Evolutionary conservation across 2,113 vertebrate genomes (phyloP).

Genomic region (Rutilus rutilus): DNA sequence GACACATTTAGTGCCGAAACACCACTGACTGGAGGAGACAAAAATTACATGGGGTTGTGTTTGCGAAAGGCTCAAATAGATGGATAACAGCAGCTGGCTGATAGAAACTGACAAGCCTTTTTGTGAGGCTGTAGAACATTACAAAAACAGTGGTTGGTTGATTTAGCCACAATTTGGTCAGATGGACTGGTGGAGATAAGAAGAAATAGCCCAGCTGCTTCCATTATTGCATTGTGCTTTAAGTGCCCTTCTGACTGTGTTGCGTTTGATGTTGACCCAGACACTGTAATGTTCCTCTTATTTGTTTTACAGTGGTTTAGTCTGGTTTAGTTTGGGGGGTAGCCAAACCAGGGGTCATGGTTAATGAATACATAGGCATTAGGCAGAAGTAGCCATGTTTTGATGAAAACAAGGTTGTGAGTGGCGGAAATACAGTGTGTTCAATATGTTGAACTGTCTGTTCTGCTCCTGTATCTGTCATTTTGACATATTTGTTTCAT

Average conservation of each 20-base stretch:
- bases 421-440: neutral
- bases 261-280: conserved; percentile 22
- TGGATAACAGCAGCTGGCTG: conserved; percentile 31
- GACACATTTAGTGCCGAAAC: neutral
- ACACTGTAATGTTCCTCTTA: conserved; percentile 18
- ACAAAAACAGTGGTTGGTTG: conserved; percentile 54
- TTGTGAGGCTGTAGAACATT: conserved; percentile 51
- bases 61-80: conserved; percentile 41
- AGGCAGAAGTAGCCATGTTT: neutral
- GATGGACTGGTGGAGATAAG: conserved; percentile 55
- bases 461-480: neutral
- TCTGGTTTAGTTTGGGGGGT: neutral
- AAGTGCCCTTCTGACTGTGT: conserved; percentile 28
- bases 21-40: conserved; percentile 1
- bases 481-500: neutral
- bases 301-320: neutral
- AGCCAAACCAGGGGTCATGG: neutral
- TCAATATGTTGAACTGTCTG: neutral
- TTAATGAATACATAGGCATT: neutral
- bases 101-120: conserved; percentile 59
- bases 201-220: conserved; percentile 63
- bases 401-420: neutral
- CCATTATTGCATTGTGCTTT: conserved; percentile 42
- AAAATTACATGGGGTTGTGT: conserved; percentile 36
- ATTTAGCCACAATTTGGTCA: conserved; percentile 58